Evolutionary conservation across 2,113 vertebrate species (phyloP), one percentile per base, ranked within the genome.

Genomic region (Perca fluviatilis): DNA sequence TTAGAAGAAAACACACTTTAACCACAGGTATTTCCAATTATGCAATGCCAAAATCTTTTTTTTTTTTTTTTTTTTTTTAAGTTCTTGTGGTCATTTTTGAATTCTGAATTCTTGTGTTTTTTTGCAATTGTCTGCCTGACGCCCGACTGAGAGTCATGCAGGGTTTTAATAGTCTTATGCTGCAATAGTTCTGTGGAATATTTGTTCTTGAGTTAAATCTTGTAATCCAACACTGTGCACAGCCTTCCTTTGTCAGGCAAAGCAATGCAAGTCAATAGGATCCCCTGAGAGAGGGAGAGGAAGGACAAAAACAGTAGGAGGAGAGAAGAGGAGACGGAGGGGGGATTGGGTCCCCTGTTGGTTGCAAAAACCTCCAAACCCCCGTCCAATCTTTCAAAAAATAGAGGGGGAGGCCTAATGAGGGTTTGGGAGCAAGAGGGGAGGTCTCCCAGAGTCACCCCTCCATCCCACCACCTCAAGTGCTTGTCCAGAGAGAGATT

Each of bases 241-340:
- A 79, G 77, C 74, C 58, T 61, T 63, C 78, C 83, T 95, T 95
- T 95, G 95, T 95, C 90, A 93, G 84, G 91, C 85, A 89, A 95
- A 95, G 94, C 89, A 86, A 94, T 95, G 88, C 83, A 72, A 74
- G 90, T 94, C 93, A 93, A 92, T 93, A 92, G 90, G 73, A 80
- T 87, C 86, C 86, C 86, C 88, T 85, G 91, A 93, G 93, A 95
- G 91, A 91, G 74, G 65, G 74, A 78, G 83, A 75, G 85, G 77
- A 86, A 80, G 79, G 84, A 91, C 86, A 92, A 92, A 74, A 94
- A 88, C 88, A 62, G 92, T 80, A 93, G 91, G 91, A 92, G 83
- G 89, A 87, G 86, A 23, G 75, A 84, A 85, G 66, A 80, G 78
- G 85, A 75, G 69, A 83, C 56, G 6, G 74, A 60, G 85, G 87